A percentile compares a stretch with the other conserved stretches of the same genome.
These are phyloP conservation scores for Conchocele bisecta DNA, from an alignment of 2,888 invertebrate genomes.

Conservation along the genomic window DNA sequence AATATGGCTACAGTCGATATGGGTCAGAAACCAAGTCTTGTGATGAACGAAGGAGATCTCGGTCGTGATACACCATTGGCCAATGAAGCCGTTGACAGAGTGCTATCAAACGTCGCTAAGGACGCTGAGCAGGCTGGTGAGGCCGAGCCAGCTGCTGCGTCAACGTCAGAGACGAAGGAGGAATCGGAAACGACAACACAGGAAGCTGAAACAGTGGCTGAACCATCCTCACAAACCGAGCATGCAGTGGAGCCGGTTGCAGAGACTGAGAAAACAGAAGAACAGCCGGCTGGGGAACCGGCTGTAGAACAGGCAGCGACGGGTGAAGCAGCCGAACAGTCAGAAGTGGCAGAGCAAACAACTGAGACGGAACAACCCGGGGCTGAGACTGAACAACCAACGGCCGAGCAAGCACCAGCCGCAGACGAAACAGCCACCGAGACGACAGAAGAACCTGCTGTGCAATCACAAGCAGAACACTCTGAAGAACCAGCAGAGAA, in stretches of 20 bases:
- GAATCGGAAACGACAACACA: not conserved
- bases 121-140: too few species aligned
- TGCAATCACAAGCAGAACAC: not conserved
- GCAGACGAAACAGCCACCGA: slow-evolving; percentile 1
- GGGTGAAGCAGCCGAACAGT: not conserved
- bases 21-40: slow-evolving; percentile 1
- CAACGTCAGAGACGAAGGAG: not conserved
- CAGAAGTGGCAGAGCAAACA: not conserved
- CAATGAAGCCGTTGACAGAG: not conserved
- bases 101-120: not conserved
- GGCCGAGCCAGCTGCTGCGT: not conserved
- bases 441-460: not conserved
- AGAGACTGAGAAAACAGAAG: slow-evolving; percentile 3
- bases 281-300: not conserved
- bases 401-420: not conserved
- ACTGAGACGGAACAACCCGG: not conserved
- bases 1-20: slow-evolving; percentile 1
- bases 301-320: not conserved
- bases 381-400: not conserved
- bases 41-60: not conserved
- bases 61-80: not conserved
- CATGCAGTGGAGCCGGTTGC: not conserved
- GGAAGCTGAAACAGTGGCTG: not conserved
- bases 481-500: not conserved
- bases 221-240: too few species aligned